These are phyloP conservation scores for Ptychoptera contaminata DNA, from an alignment of 2,888 invertebrate species.

Conservation along the genomic window DNA sequence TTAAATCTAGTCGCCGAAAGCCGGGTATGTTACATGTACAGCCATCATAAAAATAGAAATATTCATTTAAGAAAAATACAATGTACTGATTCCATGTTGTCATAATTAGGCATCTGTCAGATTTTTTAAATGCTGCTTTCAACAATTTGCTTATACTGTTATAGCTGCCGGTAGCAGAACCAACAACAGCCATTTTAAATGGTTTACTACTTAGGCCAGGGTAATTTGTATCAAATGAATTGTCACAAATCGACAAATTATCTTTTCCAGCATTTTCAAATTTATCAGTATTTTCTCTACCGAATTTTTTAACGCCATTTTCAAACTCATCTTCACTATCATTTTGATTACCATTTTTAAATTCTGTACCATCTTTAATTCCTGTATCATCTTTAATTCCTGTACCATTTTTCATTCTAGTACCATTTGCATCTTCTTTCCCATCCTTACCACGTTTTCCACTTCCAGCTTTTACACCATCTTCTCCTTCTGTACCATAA, in stretches of 20 bases:
- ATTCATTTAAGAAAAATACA: slow-evolving; percentile 18
- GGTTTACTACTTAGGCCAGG: slow-evolving; percentile 19
- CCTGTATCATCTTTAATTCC: background rate
- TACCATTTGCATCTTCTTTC: background rate
- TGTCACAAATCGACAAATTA: no score
- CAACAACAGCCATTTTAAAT: slow-evolving; percentile 21
- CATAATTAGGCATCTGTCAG: slow-evolving; percentile 23
- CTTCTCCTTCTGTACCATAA: background rate
- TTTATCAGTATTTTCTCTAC: no score
- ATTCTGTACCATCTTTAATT: no score
- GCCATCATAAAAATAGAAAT: slow-evolving; percentile 23
- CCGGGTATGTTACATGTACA: slow-evolving; percentile 26
- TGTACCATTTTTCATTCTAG: background rate
- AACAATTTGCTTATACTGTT: slow-evolving; percentile 21
- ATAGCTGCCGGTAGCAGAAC: slow-evolving; percentile 25
- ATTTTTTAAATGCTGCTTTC: slow-evolving; percentile 19
- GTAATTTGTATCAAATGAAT: slow-evolving; percentile 11
- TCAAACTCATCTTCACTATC: no score
- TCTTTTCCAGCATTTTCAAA: no score
- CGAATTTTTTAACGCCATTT: no score
- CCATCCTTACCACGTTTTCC: background rate
- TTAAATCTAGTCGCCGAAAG: slow-evolving; percentile 24
- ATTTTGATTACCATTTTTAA: no score
- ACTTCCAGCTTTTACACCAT: background rate
- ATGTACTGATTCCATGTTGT: slow-evolving; percentile 29